Evolutionary conservation across 2,888 invertebrate genomes (phyloP), one percentile per base, ranked within the genome.

Genomic region (Caenorhabditis angaria): DNA sequence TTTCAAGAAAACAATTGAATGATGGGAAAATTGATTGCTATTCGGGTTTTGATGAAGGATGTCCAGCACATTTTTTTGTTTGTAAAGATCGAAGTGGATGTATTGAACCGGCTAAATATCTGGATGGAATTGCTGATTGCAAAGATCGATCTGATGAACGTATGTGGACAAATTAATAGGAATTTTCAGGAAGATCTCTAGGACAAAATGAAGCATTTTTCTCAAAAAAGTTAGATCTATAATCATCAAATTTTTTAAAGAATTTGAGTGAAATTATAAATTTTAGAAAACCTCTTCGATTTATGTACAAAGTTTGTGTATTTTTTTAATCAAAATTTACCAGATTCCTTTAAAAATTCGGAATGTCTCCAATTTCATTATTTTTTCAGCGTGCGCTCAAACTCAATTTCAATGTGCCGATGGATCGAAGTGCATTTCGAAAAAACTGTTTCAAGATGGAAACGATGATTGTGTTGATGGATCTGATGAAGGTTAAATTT

Each of bases 381-480:
- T 8, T n/a, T 32, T 75, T 81, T 51, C 83, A 88, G 89, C 85
- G 68, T 89, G 89, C 79, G 82, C 83, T 29, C 81, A 82, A 54
- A 78, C 80, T 59, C 87, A 89, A 82, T 88, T 88, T 73, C 87
- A 87, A 72, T 89, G 89, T 78, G 59, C 69, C 1, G 79, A 76
- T 50, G 77, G 79, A 12, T 67, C 70, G 0, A 61, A 60, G 28
- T 90, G 89, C 80, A 84, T 90, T 62, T 85, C 83, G 56, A 65
- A 77, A 51, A 80, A 80, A 29, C 78, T 84, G 71, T 88, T 88
- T 67, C 87, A 87, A 57, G 87, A 89, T 81, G 89, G 89, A 56
- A 78, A 82, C 27, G 83, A 82, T 53, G 88, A 89, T 82, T 90
- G 90, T 78, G 77, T 83, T 22, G 89, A 90, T 82, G 89, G 89